These are phyloP conservation scores for Ovis canadensis DNA, from an alignment of 2,113 vertebrate genomes.

Conservation along the genomic window DNA sequence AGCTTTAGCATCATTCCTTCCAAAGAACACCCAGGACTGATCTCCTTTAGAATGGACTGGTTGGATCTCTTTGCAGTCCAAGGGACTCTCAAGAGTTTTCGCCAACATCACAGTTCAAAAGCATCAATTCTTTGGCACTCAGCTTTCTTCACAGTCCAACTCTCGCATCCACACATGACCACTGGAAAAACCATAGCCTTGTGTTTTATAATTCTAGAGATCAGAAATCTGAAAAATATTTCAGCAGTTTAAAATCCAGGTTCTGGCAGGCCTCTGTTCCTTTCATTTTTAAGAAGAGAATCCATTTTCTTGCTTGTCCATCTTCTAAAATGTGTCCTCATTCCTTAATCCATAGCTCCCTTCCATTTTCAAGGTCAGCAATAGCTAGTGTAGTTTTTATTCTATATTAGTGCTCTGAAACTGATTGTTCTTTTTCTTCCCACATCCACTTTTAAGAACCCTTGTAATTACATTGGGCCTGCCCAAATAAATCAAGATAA, in stretches of 20 bases:
- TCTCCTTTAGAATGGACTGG: no score
- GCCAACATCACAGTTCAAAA: no score
- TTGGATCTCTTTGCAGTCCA: no score
- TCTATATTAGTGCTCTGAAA: neutral
- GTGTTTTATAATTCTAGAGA: neutral
- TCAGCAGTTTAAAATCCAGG: neutral
- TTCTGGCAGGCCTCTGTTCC: neutral
- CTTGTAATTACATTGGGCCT: neutral
- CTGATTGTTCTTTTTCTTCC: neutral
- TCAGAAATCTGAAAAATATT: neutral
- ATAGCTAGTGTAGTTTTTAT: neutral
- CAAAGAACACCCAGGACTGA: no score
- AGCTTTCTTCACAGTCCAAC: no score
- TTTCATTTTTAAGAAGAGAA: neutral
- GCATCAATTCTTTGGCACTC: fast-evolving
- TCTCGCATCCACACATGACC: no score
- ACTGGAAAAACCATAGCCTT: no score
- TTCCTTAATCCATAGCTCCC: neutral
- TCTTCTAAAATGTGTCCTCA: neutral
- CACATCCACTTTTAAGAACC: neutral
- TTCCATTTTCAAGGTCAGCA: neutral
- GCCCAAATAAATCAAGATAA: neutral
- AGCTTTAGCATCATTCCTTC: no score
- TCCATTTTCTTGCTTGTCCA: neutral
- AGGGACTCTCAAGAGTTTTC: no score